These are phyloP conservation scores for Zoanthus sansibaricus DNA, from an alignment of 92 coral and sea anemone species.

Conservation along the genomic window DNA sequence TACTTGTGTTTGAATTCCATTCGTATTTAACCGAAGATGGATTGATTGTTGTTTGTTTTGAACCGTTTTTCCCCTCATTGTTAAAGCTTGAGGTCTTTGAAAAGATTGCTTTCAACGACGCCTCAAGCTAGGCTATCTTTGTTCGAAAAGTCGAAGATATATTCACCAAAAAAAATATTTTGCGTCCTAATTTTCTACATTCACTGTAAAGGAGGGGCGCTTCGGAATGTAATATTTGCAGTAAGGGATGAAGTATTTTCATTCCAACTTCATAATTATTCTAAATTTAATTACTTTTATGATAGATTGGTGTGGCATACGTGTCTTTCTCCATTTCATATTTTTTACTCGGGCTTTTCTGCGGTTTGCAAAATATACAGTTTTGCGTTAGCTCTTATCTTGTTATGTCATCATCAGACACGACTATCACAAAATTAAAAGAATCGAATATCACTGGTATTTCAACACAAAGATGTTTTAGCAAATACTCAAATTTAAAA, in stretches of 20 bases:
- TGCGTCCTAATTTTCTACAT: slow-evolving; percentile 16
- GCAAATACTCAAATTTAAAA: neutral
- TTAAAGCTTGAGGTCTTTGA: neutral
- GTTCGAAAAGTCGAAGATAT: neutral
- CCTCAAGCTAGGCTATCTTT: neutral
- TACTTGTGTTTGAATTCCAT: slow-evolving; percentile 21
- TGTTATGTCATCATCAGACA: slow-evolving; percentile 27
- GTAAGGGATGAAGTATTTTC: slow-evolving; percentile 14
- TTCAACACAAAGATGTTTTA: neutral
- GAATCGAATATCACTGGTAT: slow-evolving; percentile 8
- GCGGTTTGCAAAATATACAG: neutral
- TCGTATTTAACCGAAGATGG: slow-evolving; percentile 42
- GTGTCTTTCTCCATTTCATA: neutral
- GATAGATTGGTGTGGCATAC: slow-evolving; percentile 17
- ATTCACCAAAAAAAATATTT: neutral
- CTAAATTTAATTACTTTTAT: slow-evolving; percentile 22
- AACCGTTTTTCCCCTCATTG: neutral
- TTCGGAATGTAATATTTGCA: slow-evolving; percentile 29
- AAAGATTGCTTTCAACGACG: slow-evolving; percentile 28
- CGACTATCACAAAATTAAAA: neutral
- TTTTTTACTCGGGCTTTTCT: neutral
- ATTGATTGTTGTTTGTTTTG: slow-evolving; percentile 3
- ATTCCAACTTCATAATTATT: slow-evolving; percentile 1
- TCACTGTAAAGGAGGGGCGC: slow-evolving; percentile 37
- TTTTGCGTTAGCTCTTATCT: neutral